phyloP scores from a whole-genome alignment of 2,113 vertebrate genomes.

The Nannospalax galili region DNA sequence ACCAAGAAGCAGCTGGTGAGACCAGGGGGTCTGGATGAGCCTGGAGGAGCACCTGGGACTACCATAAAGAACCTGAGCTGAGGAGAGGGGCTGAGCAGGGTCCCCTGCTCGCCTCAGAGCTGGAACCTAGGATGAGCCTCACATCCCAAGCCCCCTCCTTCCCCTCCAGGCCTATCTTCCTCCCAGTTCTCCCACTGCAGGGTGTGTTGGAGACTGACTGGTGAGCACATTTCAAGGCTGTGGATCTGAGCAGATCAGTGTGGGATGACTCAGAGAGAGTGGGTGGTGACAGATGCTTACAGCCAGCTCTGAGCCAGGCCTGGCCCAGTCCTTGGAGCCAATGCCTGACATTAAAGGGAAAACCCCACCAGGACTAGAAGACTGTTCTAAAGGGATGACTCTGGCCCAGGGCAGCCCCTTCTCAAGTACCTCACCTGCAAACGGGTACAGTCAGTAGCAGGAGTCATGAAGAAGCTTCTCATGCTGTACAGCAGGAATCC shows the following conservation, averaged over 20 bases:
- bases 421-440: background rate
- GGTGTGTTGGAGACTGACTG: slow-evolving; percentile 67
- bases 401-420: background rate
- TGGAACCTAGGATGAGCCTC: too few species aligned
- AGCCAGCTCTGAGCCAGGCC: slow-evolving; percentile 65
- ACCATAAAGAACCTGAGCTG: background rate
- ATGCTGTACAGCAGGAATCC: accelerated
- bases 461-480: background rate
- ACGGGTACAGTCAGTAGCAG: background rate
- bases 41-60: background rate
- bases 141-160: background rate
- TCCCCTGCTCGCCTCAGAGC: too few species aligned
- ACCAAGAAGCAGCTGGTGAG: background rate
- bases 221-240: slow-evolving; percentile 69
- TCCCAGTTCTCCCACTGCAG: slow-evolving; percentile 44
- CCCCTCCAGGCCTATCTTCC: background rate
- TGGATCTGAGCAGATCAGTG: slow-evolving; percentile 76
- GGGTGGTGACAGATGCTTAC: slow-evolving; percentile 85
- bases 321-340: slow-evolving; percentile 57
- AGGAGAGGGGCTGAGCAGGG: background rate
- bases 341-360: background rate
- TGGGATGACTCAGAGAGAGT: slow-evolving; percentile 83
- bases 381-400: background rate
- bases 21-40: background rate
- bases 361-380: background rate